Base-by-base conservation (phyloP, 2,888 invertebrate genomes). In the Petrophora chlorosata region DNA sequence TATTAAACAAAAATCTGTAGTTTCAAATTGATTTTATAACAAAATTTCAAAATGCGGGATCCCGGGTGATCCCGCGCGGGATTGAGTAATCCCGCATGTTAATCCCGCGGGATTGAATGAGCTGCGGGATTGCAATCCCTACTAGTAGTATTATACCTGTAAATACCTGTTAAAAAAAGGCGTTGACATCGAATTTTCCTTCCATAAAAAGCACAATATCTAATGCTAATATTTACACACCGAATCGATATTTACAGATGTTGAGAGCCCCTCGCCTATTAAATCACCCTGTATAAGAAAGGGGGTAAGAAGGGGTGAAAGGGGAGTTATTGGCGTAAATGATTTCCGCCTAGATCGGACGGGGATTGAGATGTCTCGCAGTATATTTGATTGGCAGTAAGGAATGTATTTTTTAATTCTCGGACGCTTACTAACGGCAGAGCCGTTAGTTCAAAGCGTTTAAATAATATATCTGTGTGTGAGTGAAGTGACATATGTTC, bases 311-410 rank as follows among this genome's bases (percentile, higher is more conserved):
- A 48, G 35, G 38, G 48, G 33, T 26, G 10, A 16, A 56, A 61
- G 63, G 66, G 70, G 67, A 58, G 67, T 69, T 82, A 79, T 79
- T 77, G 82, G 79, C 78, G 80, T 79, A 82, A 83, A 82, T 82
- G 80, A 82, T 83, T 82, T 82, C 78, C 78, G 68, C 64, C 69
- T 73, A 67, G 66, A 69, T 73, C 65, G 67, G 65, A 70, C 60
- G 57, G 63, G 61, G 61, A 73, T 74, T 65, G 62, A 72, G 67
- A 70, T 61, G 65, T 71, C 69, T 65, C 63, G 60, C 54, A 43
- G 9, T 47, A 49, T n/a, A 22, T 8, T 7, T 2, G 3, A 3
- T 3, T 7, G 19, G n/a, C 39, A 50, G 49, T 44, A 44, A 28
- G 15, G 17, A 16, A 28, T 28, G 7, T 29, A n/a, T 29, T 3